Evolutionary conservation across 2,888 invertebrate species (phyloP).

Genomic region (Diplazon laetatorius): DNA sequence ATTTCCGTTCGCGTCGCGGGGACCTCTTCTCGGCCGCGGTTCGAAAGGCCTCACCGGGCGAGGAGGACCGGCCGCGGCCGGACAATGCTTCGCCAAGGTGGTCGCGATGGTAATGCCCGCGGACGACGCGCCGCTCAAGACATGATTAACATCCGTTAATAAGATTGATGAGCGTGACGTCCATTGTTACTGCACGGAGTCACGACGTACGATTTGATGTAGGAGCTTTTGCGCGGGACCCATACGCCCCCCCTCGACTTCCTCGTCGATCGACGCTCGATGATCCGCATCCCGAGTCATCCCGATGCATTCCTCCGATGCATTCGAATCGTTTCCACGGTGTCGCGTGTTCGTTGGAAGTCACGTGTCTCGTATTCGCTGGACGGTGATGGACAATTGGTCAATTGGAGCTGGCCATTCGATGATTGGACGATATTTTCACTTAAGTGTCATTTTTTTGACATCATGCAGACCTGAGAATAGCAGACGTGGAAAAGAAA

Average conservation of each 20-base stretch:
- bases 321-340: constrained; percentile 10
- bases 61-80: too few relatives aligned
- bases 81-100: constrained; percentile 81
- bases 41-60: too few relatives aligned
- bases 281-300: neutral
- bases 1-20: constrained; percentile 71
- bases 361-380: too few relatives aligned
- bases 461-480: too few relatives aligned
- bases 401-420: too few relatives aligned
- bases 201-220: constrained; percentile 76
- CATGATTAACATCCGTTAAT: constrained; percentile 83
- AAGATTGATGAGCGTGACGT: constrained; percentile 81
- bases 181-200: constrained; percentile 78
- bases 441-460: too few relatives aligned
- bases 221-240: constrained; percentile 63
- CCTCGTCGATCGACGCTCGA: constrained; percentile 7
- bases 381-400: too few relatives aligned
- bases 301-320: constrained; percentile 13
- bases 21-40: too few relatives aligned
- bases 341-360: too few relatives aligned
- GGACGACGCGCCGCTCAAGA: constrained; percentile 81
- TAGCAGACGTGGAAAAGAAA: too few relatives aligned
- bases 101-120: constrained; percentile 79
- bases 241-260: too few relatives aligned
- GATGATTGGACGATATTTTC: too few relatives aligned